Conservation (phyloP, 2,797 vertebrate genomes). For the Gobionotothen gibberifrons region DNA sequence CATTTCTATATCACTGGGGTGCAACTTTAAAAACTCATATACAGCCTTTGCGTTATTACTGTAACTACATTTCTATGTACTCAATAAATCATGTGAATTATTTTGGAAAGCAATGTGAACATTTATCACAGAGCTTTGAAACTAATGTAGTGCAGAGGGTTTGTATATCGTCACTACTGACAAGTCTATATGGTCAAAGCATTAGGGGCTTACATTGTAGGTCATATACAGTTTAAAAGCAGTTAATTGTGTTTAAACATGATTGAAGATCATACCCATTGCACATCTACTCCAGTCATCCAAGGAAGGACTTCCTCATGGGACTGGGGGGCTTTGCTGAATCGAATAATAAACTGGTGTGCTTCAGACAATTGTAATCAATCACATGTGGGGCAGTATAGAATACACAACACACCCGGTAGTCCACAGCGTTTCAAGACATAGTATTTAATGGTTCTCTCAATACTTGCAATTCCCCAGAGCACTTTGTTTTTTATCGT, state of each 20-base stretch:
- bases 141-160: neutral
- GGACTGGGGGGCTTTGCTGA: constrained; percentile 62
- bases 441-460: constrained; percentile 46
- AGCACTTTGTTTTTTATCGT: constrained; percentile 34
- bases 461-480: constrained; percentile 32
- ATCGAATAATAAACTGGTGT: constrained; percentile 82
- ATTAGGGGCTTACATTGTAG: constrained; percentile 7
- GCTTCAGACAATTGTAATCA: constrained; percentile 76
- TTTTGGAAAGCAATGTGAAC: constrained; percentile 8
- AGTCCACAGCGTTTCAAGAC: constrained; percentile 35
- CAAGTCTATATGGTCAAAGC: neutral
- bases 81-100: neutral
- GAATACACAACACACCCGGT: constrained; percentile 45
- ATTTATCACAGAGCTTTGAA: neutral
- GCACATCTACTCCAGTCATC: constrained; percentile 35
- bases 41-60: neutral
- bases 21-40: neutral
- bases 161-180: neutral
- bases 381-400: constrained; percentile 68
- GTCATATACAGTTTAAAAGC: constrained; percentile 29
- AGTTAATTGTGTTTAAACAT: constrained; percentile 55
- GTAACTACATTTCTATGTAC: neutral
- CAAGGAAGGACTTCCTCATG: constrained; percentile 53
- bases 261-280: constrained; percentile 59
- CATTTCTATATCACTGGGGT: neutral